phyloP scores from a whole-genome alignment of 2,797 vertebrate genomes.

The Ctenopoma kingsleyae region DNA sequence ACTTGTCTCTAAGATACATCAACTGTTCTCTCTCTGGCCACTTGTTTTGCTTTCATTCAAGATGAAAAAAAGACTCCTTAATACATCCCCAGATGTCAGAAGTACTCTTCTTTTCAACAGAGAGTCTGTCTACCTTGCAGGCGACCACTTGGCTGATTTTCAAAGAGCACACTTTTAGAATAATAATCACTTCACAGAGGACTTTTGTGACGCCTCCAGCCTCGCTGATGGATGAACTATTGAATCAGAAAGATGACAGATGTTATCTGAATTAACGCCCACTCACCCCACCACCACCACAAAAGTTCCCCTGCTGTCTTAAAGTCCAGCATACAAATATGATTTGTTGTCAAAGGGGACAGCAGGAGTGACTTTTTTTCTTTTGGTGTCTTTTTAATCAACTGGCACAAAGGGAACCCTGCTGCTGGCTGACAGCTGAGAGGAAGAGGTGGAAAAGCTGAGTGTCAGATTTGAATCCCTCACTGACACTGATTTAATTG shows the following conservation, averaged over 20 bases:
- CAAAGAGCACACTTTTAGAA: slow-evolving; percentile 58
- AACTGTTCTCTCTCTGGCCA: slow-evolving; percentile 42
- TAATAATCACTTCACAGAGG: slow-evolving; percentile 58
- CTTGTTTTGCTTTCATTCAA: slow-evolving; percentile 54
- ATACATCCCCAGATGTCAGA: slow-evolving; percentile 63
- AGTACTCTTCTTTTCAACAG: slow-evolving; percentile 40
- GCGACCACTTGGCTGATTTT: slow-evolving; percentile 57
- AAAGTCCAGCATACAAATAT: slow-evolving; percentile 20
- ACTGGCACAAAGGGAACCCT: slow-evolving; percentile 42
- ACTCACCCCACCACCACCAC: background rate
- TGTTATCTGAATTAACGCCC: slow-evolving; percentile 60
- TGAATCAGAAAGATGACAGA: slow-evolving; percentile 63
- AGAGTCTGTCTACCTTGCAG: slow-evolving; percentile 41
- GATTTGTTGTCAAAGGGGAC: slow-evolving; percentile 50
- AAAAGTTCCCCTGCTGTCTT: slow-evolving; percentile 27
- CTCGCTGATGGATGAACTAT: slow-evolving; percentile 43
- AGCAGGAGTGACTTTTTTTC: slow-evolving; percentile 22
- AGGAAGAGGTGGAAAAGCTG: slow-evolving; percentile 9
- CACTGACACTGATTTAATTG: slow-evolving; percentile 59
- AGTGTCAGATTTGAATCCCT: slow-evolving; percentile 51
- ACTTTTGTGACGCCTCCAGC: slow-evolving; percentile 38
- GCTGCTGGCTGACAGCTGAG: slow-evolving; percentile 44
- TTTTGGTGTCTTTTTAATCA: slow-evolving; percentile 65
- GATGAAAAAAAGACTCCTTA: slow-evolving; percentile 38
- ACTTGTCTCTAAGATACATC: slow-evolving; percentile 41